Conservation (phyloP, 2,113 vertebrate species). For the Cinclus cinclus region DNA sequence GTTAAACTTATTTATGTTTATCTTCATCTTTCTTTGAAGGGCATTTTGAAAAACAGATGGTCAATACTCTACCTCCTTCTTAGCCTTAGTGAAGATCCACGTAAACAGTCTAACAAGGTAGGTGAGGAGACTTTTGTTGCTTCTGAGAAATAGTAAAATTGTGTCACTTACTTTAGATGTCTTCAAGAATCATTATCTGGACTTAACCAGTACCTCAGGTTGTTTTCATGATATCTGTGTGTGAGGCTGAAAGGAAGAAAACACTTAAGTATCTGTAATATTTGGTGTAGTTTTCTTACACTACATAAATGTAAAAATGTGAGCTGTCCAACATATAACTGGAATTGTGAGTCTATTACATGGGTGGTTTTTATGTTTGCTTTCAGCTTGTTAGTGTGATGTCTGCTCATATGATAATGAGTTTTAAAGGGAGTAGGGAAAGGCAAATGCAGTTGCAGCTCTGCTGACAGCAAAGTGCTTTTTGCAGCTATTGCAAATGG, state of each 20-base stretch:
- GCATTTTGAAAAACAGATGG: slow-evolving; percentile 95
- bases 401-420: background rate
- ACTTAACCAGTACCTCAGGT: background rate
- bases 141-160: background rate
- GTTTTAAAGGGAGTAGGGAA: background rate
- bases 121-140: background rate
- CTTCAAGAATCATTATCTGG: background rate
- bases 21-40: slow-evolving; percentile 68
- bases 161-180: background rate
- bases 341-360: background rate
- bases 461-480: background rate
- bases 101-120: slow-evolving; percentile 89
- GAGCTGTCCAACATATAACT: background rate
- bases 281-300: background rate
- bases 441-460: background rate
- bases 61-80: slow-evolving; percentile 95
- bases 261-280: background rate
- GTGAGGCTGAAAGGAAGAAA: background rate
- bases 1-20: background rate
- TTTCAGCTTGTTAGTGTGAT: background rate
- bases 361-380: background rate
- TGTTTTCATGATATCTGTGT: background rate
- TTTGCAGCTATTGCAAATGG: background rate
- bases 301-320: background rate
- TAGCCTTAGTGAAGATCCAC: slow-evolving; percentile 95